phyloP scores from a whole-genome alignment of 92 coral and sea anemone genomes.

The Ricordea florida region DNA sequence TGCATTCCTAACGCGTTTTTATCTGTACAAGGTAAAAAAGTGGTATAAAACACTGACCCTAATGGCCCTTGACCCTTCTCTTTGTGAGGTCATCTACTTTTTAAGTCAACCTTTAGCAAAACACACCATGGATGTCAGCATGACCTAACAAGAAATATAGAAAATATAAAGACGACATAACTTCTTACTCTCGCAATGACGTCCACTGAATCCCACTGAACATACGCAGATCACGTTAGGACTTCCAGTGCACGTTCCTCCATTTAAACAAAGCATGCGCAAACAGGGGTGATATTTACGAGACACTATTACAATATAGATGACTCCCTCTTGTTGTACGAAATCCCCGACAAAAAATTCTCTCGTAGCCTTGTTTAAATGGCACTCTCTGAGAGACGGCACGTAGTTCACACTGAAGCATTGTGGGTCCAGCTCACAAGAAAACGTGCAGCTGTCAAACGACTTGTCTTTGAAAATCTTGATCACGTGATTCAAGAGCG shows the following conservation, averaged over 20 bases:
- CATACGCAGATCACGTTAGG: slow-evolving; percentile 6
- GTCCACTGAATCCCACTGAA: slow-evolving; percentile 2
- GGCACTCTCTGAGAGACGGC: background rate
- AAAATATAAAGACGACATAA: background rate
- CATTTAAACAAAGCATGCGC: slow-evolving; percentile 33
- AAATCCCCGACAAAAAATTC: background rate
- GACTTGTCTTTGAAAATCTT: background rate
- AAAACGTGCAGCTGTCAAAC: slow-evolving; percentile 27
- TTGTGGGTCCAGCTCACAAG: slow-evolving; percentile 17
- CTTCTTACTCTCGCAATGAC: slow-evolving; percentile 12
- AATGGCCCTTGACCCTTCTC: background rate
- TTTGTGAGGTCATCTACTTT: no score
- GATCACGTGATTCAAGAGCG: slow-evolving; percentile 4
- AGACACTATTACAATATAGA: slow-evolving; percentile 1
- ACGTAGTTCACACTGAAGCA: slow-evolving; percentile 38
- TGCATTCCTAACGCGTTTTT: slow-evolving; percentile 1
- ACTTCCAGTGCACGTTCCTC: slow-evolving; percentile 7
- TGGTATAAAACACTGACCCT: no score
- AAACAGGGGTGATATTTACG: background rate
- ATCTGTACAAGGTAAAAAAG: background rate
- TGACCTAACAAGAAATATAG: background rate
- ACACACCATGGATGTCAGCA: background rate
- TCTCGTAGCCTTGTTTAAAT: slow-evolving; percentile 8
- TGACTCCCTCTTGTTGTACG: background rate
- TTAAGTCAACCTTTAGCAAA: no score